Conservation (phyloP, 1,140 invertebrate genomes). For the Lasioglossum baleicum region DNA sequence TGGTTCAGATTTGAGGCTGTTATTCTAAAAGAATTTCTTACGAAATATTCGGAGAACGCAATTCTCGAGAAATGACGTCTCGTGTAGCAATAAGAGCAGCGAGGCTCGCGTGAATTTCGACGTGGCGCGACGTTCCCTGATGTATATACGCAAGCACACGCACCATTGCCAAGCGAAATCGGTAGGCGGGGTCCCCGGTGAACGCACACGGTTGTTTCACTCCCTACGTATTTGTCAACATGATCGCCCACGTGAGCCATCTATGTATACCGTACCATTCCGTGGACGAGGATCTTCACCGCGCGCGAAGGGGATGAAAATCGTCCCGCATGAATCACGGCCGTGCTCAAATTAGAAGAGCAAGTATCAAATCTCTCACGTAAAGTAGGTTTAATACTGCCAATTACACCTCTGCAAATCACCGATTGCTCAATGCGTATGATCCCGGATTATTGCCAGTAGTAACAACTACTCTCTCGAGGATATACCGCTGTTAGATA, state of each 20-base stretch:
- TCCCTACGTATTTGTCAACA: constrained; percentile 63
- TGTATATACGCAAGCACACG: constrained; percentile 57
- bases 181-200: constrained; percentile 62
- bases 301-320: background rate
- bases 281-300: background rate
- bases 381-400: too few relatives aligned
- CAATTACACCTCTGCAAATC: too few relatives aligned
- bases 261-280: background rate
- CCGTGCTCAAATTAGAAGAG: background rate
- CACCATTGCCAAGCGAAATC: constrained; percentile 60
- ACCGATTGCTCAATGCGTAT: too few relatives aligned
- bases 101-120: constrained; percentile 40
- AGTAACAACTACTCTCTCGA: too few relatives aligned
- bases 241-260: constrained; percentile 56
- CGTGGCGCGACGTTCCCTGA: constrained; percentile 40
- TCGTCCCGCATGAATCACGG: background rate
- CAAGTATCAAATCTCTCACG: background rate
- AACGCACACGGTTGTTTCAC: constrained; percentile 57
- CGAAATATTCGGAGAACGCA: too few relatives aligned
- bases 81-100: background rate
- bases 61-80: background rate
- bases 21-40: too few relatives aligned
- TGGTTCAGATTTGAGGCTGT: too few relatives aligned
- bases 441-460: too few relatives aligned
- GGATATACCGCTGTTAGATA: too few relatives aligned